A percentile compares a stretch with the other conserved stretches of the same genome.
phyloP scores from a whole-genome alignment of 2,113 vertebrate genomes.

The Pardalotus punctatus region DNA sequence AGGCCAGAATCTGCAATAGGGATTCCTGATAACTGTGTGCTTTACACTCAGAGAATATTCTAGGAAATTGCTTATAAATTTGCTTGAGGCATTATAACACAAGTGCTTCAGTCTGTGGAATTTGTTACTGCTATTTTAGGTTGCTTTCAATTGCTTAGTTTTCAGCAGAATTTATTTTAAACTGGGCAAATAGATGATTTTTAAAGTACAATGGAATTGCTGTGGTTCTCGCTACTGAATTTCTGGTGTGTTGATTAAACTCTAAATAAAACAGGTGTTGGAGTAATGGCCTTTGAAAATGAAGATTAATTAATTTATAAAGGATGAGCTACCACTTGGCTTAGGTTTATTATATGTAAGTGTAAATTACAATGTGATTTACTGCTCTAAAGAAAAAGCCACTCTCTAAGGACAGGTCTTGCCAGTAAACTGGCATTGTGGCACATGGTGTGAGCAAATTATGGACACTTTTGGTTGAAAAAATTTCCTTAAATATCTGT shows the following conservation, averaged over 20 bases:
- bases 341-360: not conserved
- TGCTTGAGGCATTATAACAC: conserved; percentile 27
- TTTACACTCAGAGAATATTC: conserved; percentile 45
- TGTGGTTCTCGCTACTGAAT: conserved; percentile 41
- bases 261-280: conserved; percentile 63
- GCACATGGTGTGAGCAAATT: not conserved
- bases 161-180: conserved; percentile 63
- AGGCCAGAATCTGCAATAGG: conserved; percentile 10
- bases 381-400: not conserved
- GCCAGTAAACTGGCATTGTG: not conserved
- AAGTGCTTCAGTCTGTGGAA: conserved; percentile 13
- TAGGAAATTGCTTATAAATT: conserved; percentile 64
- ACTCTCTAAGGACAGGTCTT: not conserved
- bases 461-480: not conserved
- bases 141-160: conserved; percentile 51
- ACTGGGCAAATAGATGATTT: conserved; percentile 25
- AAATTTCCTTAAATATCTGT: not conserved
- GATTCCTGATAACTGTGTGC: conserved; percentile 26
- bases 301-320: conserved; percentile 60
- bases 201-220: conserved; percentile 38
- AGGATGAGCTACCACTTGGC: conserved; percentile 2
- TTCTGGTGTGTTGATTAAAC: conserved; percentile 50
- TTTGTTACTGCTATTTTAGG: conserved; percentile 58
- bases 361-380: not conserved
- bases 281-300: conserved; percentile 7